phyloP scores from a whole-genome alignment of 92 coral and sea anemone genomes.

The Metridium senile region DNA sequence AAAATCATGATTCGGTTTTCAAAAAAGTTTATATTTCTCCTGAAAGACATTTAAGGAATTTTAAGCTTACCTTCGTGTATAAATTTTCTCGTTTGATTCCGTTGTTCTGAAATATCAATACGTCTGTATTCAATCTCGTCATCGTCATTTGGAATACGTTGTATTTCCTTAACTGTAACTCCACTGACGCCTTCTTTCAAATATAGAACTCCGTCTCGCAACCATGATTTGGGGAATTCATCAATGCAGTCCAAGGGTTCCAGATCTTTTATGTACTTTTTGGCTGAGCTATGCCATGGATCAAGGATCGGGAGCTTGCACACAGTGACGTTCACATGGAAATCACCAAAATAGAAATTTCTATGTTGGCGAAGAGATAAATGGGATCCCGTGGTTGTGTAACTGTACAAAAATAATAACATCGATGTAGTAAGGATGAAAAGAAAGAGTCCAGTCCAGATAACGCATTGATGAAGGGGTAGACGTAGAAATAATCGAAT shows the following conservation, averaged over 20 bases:
- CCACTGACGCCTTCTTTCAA: background rate
- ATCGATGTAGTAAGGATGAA: too few species aligned
- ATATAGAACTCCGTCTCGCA: conserved; percentile 4
- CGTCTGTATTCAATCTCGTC: background rate
- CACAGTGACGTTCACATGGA: background rate
- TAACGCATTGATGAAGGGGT: too few species aligned
- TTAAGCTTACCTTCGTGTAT: conserved; percentile 11
- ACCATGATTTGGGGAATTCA: background rate
- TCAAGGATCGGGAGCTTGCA: conserved; percentile 29
- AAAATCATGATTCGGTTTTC: too few species aligned
- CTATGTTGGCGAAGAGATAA: too few species aligned
- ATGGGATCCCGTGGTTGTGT: too few species aligned
- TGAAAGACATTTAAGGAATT: too few species aligned
- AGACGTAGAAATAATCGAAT: too few species aligned
- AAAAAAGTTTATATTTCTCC: too few species aligned
- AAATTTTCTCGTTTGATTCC: background rate
- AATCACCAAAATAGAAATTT: too few species aligned
- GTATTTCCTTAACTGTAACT: background rate
- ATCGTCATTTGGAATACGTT: conserved; percentile 3
- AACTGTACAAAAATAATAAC: too few species aligned
- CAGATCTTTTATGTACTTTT: background rate
- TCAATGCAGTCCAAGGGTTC: conserved; percentile 6
- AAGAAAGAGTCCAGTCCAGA: too few species aligned
- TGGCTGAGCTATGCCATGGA: conserved; percentile 7
- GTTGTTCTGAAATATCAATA: background rate